Evolutionary conservation across 1,140 invertebrate species (phyloP), one percentile per base, ranked within the genome.

Genomic region (Achatina immaculata): DNA sequence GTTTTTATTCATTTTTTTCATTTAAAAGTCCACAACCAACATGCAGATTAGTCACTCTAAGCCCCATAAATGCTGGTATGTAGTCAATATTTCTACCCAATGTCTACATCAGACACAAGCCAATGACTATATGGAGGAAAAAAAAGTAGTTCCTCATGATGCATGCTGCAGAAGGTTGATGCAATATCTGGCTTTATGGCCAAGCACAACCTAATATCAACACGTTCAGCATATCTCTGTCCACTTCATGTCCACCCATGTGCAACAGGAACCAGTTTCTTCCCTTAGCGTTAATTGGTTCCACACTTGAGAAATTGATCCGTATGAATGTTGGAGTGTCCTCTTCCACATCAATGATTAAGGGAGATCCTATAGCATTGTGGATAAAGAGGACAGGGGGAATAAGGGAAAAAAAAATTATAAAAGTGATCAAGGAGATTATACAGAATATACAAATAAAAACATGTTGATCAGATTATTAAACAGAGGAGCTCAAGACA

Each of bases 291-390:
- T 86, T 83, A 0, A 85, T 71, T 38, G 82, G 75, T 34, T 83
- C 81, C 7, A 80, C 40, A 19, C 85, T 80, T n/a, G 81, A 82
- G 81, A 86, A 85, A 72, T 82, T 84, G 82, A 86, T 86, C 1
- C 83, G 81, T 69, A 86, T 85, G 51, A 83, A 84, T n/a, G 84
- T 84, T 28, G 83, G 84, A 21, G 65, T 93, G 24, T 94, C 93
- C 43, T 93, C 93, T 80, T 90, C 88, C 24, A 93, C 93, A 68
- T 90, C 85, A 6, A 94, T 88, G 81, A 93, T 92, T 58, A 93
- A 87, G 2, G 93, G 93, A 80, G 91, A 92, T 11, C 92, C 92
- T 93, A n/a, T n/a, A 82, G 36, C n/a, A n/a, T n/a, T n/a, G n/a
- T 24, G 43, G n/a, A 36, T 24, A 34, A 34, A 76, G 45, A 34